Evolutionary conservation across 2,888 invertebrate genomes (phyloP).

Genomic region (Euplagia quadripunctaria): DNA sequence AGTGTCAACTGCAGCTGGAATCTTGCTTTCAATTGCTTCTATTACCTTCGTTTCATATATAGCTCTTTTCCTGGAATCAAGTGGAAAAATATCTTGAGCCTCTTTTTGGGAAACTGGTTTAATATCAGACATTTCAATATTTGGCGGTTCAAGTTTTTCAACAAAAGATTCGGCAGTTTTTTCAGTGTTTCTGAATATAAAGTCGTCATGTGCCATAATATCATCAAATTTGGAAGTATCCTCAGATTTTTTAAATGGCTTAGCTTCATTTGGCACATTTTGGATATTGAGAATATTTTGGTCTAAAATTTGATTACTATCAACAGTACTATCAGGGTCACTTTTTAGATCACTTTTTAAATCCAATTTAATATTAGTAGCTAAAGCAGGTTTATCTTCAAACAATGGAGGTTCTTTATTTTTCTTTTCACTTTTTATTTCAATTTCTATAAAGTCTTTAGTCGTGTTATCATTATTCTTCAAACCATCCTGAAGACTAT

Average conservation of each 20-base stretch:
- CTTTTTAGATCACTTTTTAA: slow-evolving; percentile 20
- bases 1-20: neutral
- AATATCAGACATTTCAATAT: neutral
- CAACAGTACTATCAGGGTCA: slow-evolving; percentile 8
- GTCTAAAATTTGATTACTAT: slow-evolving; percentile 11
- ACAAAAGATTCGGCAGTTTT: slow-evolving; percentile 7
- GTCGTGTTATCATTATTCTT: slow-evolving; percentile 5
- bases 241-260: neutral
- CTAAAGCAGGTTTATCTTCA: slow-evolving; percentile 17
- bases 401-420: slow-evolving; percentile 13
- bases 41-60: neutral
- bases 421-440: slow-evolving; percentile 26
- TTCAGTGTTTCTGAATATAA: slow-evolving; percentile 30
- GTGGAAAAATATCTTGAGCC: neutral
- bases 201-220: slow-evolving; percentile 21
- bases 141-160: neutral
- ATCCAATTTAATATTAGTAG: slow-evolving; percentile 21
- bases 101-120: neutral
- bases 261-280: neutral
- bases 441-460: slow-evolving; percentile 28
- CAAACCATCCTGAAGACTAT: slow-evolving; percentile 44
- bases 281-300: slow-evolving; percentile 15
- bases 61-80: slow-evolving; percentile 6
- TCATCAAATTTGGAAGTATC: neutral
- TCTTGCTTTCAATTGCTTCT: neutral